phyloP scores from a whole-genome alignment of 1,140 invertebrate species.

The Eubasilissa regina region DNA sequence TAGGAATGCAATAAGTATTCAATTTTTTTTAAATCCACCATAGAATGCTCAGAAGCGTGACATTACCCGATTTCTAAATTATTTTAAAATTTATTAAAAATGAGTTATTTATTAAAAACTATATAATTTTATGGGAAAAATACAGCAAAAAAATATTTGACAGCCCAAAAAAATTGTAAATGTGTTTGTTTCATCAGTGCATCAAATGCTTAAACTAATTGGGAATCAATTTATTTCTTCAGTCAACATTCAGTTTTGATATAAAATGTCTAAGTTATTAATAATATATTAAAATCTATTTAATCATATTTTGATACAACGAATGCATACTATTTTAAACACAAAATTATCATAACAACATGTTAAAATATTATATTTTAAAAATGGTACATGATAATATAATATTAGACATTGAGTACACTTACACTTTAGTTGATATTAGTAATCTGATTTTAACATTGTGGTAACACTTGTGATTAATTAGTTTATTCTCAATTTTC shows the following conservation, averaged over 20 bases:
- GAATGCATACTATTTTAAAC: slow-evolving; percentile 23
- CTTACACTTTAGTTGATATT: slow-evolving; percentile 4
- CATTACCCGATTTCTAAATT: too few species aligned
- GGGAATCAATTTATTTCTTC: slow-evolving; percentile 21
- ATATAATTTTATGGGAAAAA: background rate
- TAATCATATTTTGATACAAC: background rate
- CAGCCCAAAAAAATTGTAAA: slow-evolving; percentile 3
- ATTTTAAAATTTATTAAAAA: too few species aligned
- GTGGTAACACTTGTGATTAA: slow-evolving; percentile 14
- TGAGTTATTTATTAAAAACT: too few species aligned
- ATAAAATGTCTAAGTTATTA: slow-evolving; percentile 32
- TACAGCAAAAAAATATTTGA: background rate
- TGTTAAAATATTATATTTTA: slow-evolving; percentile 27
- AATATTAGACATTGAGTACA: slow-evolving; percentile 21
- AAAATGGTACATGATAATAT: slow-evolving; percentile 11
- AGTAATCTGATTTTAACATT: slow-evolving; percentile 10
- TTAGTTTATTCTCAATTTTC: slow-evolving; percentile 16
- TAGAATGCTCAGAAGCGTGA: too few species aligned
- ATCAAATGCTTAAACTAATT: slow-evolving; percentile 36
- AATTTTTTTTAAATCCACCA: too few species aligned
- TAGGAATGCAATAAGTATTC: too few species aligned
- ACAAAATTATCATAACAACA: slow-evolving; percentile 6
- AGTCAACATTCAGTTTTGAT: slow-evolving; percentile 25
- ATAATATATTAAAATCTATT: slow-evolving; percentile 5
- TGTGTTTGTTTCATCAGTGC: slow-evolving; percentile 36